phyloP scores from a whole-genome alignment of 2,113 vertebrate species.

The Odontesthes bonariensis region DNA sequence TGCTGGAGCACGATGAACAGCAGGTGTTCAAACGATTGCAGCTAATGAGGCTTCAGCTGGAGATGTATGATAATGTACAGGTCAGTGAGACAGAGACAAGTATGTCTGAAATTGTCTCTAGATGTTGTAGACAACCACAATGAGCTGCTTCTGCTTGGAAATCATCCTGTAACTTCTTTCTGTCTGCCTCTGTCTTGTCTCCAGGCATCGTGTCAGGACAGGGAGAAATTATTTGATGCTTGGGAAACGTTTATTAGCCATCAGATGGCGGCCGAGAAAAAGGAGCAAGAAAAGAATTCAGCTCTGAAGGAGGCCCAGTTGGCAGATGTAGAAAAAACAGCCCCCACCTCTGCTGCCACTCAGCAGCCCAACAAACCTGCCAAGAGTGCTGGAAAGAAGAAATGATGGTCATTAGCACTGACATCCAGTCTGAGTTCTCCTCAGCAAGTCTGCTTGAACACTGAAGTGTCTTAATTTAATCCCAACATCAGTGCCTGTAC shows the following conservation, averaged over 20 bases:
- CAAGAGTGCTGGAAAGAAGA: conserved; percentile 81
- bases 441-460: conserved; percentile 27
- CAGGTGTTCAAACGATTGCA: conserved; percentile 73
- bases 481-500: neutral
- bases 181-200: conserved; percentile 26
- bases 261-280: conserved; percentile 75
- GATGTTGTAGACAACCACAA: neutral
- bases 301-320: conserved; percentile 65
- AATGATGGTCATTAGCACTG: conserved; percentile 66
- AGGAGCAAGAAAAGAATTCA: conserved; percentile 73
- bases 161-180: conserved; percentile 13
- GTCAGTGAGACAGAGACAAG: conserved; percentile 68
- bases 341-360: conserved; percentile 17
- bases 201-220: conserved; percentile 45
- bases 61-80: conserved; percentile 84
- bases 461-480: conserved; percentile 27
- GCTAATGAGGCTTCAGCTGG: conserved; percentile 78
- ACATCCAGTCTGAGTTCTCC: conserved; percentile 2
- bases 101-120: neutral
- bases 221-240: conserved; percentile 65
- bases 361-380: conserved; percentile 51
- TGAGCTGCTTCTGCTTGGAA: neutral
- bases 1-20: conserved; percentile 79
- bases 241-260: conserved; percentile 81
- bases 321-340: conserved; percentile 74